Evolutionary conservation across 2,797 vertebrate species (phyloP).

Genomic region (Periophthalmus magnuspinnatus): DNA sequence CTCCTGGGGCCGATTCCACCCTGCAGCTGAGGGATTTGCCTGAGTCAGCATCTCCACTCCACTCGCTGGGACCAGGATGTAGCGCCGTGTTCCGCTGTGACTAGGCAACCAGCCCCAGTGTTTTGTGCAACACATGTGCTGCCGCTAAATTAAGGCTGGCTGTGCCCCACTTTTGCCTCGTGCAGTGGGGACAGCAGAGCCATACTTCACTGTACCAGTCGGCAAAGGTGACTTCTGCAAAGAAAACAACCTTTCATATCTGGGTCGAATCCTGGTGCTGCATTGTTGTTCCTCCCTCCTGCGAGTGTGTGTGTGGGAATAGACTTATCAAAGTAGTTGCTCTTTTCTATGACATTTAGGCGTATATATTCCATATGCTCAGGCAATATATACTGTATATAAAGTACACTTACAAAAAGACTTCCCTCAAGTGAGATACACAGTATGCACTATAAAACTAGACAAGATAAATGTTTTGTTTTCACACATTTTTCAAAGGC

Average conservation of each 20-base stretch:
- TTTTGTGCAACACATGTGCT: slow-evolving; percentile 64
- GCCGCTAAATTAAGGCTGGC: slow-evolving; percentile 71
- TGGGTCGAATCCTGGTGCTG: slow-evolving; percentile 15
- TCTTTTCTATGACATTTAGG: background rate
- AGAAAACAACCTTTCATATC: slow-evolving; percentile 37
- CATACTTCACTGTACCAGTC: slow-evolving; percentile 38
- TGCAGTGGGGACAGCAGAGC: slow-evolving; percentile 55
- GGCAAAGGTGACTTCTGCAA: slow-evolving; percentile 37
- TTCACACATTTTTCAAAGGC: background rate
- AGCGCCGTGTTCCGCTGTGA: slow-evolving; percentile 70
- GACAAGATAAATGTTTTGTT: background rate
- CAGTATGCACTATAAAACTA: slow-evolving; percentile 1
- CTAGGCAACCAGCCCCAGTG: slow-evolving; percentile 74
- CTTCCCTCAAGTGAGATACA: background rate
- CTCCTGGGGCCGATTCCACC: slow-evolving; percentile 71
- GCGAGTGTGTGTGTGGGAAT: background rate
- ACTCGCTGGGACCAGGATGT: slow-evolving; percentile 70
- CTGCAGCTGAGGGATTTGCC: slow-evolving; percentile 72
- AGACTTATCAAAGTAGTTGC: background rate
- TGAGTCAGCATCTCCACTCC: slow-evolving; percentile 72
- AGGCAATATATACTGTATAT: background rate
- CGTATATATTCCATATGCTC: background rate
- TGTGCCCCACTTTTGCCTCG: slow-evolving; percentile 68
- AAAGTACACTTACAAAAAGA: background rate
- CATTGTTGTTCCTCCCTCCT: slow-evolving; percentile 3